phyloP scores from a whole-genome alignment of 2,113 vertebrate genomes.

The Galemys pyrenaicus region DNA sequence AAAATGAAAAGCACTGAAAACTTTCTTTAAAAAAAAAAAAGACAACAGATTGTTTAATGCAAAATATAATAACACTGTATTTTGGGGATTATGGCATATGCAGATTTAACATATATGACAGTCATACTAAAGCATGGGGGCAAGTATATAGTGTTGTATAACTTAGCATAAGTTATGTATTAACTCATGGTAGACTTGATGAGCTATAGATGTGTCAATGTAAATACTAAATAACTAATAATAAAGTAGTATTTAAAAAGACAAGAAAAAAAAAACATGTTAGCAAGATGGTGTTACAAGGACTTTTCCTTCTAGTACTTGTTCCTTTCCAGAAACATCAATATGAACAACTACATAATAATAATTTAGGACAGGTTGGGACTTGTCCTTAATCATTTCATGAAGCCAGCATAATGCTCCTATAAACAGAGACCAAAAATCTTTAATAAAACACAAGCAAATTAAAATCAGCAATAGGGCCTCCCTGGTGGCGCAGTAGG shows the following conservation, averaged over 20 bases:
- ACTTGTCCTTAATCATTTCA: no score
- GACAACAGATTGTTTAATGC: background rate
- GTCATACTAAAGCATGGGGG: background rate
- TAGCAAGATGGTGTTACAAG: background rate
- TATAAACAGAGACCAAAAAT: no score
- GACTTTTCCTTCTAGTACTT: no score
- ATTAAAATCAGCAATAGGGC: no score
- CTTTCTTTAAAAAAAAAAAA: background rate
- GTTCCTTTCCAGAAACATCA: no score
- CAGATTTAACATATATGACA: background rate
- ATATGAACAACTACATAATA: no score
- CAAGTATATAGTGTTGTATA: background rate
- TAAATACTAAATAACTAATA: background rate
- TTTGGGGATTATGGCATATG: background rate
- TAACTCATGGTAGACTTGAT: background rate
- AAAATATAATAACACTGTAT: background rate
- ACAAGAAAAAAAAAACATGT: background rate
- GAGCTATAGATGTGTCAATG: background rate
- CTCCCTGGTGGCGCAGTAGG: no score
- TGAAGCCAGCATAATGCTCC: no score
- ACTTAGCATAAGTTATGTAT: background rate
- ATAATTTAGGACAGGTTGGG: no score
- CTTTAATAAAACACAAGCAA: no score
- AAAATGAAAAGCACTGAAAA: background rate
- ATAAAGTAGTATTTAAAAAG: background rate